A percentile compares a stretch with the other conserved stretches of the same genome.
Evolutionary conservation across 2,888 invertebrate species (phyloP).

Genomic region (Callosobruchus maculatus): DNA sequence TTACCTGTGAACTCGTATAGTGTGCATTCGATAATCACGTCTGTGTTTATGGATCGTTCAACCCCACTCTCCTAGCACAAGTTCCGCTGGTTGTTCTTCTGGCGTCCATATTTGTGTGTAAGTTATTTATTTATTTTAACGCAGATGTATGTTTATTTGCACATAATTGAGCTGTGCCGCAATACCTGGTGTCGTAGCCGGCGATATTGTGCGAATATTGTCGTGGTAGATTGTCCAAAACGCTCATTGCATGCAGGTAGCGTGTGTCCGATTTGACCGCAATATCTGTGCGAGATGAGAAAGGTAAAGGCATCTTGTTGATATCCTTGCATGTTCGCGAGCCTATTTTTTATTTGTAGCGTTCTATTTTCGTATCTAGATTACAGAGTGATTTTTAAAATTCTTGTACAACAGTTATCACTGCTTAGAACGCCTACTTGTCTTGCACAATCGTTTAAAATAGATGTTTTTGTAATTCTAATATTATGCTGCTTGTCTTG

Average conservation of each 20-base stretch:
- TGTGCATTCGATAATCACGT: conserved; percentile 29
- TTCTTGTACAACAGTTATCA: neutral
- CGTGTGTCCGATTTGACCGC: neutral
- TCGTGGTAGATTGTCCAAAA: neutral
- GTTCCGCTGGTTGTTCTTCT: conserved; percentile 39
- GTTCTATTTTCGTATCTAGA: neutral
- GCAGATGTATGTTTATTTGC: neutral
- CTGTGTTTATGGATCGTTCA: conserved; percentile 40
- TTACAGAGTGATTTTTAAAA: neutral
- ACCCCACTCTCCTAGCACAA: conserved; percentile 36
- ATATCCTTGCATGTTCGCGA: neutral
- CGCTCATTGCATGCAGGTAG: neutral
- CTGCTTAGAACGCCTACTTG: conserved; percentile 13
- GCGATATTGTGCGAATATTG: neutral
- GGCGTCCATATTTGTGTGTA: conserved; percentile 48
- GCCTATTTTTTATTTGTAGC: neutral
- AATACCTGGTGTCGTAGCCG: neutral
- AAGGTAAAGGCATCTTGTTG: neutral
- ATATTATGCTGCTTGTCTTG: conserved; percentile 9
- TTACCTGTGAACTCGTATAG: conserved; percentile 32
- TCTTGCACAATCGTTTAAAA: conserved; percentile 23
- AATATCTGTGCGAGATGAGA: neutral
- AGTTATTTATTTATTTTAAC: conserved; percentile 18
- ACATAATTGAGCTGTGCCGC: neutral
- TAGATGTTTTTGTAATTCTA: conserved; percentile 18